Evolutionary conservation across 2,888 invertebrate genomes (phyloP).

Genomic region (Conomelus anceps): DNA sequence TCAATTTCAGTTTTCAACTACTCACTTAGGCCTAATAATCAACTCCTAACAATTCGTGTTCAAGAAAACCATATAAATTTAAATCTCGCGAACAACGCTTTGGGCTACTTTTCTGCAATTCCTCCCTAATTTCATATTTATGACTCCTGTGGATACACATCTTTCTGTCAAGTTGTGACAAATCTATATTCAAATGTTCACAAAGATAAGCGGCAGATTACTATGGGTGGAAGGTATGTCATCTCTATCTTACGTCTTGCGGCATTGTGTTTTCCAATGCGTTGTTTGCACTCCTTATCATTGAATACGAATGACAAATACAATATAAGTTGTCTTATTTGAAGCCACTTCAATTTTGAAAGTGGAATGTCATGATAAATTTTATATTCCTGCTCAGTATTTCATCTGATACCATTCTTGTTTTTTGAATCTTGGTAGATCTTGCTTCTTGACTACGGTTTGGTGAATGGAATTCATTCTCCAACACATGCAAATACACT

Average conservation of each 20-base stretch:
- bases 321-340: neutral
- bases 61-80: too few species aligned
- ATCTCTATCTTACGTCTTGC: neutral
- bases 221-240: neutral
- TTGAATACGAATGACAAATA: neutral
- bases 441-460: too few species aligned
- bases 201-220: neutral
- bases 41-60: too few species aligned
- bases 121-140: neutral
- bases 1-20: too few species aligned
- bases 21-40: too few species aligned
- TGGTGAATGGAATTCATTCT: too few species aligned
- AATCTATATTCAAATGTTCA: neutral
- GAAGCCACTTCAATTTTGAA: neutral
- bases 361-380: neutral
- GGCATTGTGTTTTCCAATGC: neutral
- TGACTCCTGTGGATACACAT: neutral
- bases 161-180: neutral
- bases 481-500: too few species aligned
- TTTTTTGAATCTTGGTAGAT: too few species aligned
- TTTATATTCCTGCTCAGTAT: too few species aligned
- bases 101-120: neutral
- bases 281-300: neutral
- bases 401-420: too few species aligned
- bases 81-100: too few species aligned